Conservation (phyloP, 1,140 invertebrate species). For the Hylaeus anthracinus region DNA sequence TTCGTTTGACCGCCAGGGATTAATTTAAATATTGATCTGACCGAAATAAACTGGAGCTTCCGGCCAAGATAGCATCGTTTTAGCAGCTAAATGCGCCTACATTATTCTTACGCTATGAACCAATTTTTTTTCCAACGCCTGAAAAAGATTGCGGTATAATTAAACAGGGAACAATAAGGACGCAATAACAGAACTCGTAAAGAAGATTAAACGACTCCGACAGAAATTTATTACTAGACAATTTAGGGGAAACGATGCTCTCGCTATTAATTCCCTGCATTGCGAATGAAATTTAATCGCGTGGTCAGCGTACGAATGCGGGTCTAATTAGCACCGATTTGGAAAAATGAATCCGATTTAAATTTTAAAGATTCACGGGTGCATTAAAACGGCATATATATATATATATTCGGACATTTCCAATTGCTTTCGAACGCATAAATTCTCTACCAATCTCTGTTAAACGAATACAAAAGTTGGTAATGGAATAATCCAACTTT, state of each 20-base stretch:
- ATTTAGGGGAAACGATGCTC: background rate
- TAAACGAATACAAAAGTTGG: background rate
- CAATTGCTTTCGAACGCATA: background rate
- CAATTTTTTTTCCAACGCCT: conserved; percentile 4
- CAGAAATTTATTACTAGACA: conserved; percentile 4
- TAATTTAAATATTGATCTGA: no score
- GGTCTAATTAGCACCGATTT: background rate
- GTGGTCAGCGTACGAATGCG: background rate
- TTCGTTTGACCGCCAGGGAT: no score
- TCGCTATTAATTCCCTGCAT: background rate
- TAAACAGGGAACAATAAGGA: conserved; percentile 5
- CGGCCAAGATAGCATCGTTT: background rate
- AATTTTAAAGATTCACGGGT: background rate
- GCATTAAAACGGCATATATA: background rate
- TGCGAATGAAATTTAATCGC: background rate
- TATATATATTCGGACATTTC: background rate
- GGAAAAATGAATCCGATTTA: background rate
- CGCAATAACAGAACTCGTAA: conserved; percentile 16
- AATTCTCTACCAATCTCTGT: background rate
- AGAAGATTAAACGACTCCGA: background rate
- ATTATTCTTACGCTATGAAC: conserved; percentile 2
- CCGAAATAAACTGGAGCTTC: background rate
- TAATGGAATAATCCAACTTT: background rate
- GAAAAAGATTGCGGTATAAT: background rate
- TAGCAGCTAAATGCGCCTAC: background rate